These are phyloP conservation scores for Podiceps cristatus DNA, from an alignment of 2,113 vertebrate species.

Conservation along the genomic window DNA sequence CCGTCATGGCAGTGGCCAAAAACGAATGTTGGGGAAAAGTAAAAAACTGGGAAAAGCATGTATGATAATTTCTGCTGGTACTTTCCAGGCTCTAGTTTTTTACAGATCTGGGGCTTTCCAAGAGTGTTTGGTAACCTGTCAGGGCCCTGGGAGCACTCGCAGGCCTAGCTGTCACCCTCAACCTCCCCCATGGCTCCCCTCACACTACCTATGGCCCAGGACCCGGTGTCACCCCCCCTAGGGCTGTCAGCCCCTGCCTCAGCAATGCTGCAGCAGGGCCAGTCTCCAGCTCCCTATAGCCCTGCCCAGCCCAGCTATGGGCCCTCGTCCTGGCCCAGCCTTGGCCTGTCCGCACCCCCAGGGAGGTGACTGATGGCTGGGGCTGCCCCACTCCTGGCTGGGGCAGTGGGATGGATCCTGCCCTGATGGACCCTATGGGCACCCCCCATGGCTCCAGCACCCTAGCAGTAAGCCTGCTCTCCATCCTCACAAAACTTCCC, in stretches of 20 bases:
- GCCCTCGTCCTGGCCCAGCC: rapidly evolving
- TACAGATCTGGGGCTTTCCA: not conserved
- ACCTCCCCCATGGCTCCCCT: not conserved
- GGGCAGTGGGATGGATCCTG: not conserved
- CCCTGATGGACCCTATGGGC: rapidly evolving
- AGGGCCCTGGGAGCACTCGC: too few relatives aligned
- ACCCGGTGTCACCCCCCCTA: not conserved
- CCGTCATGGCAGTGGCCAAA: not conserved
- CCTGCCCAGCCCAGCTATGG: not conserved
- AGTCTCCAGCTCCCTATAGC: rapidly evolving
- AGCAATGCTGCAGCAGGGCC: rapidly evolving
- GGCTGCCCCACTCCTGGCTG: not conserved
- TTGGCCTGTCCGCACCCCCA: not conserved
- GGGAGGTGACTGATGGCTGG: not conserved
- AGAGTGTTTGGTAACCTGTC: not conserved
- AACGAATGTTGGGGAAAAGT: not conserved
- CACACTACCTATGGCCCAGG: rapidly evolving
- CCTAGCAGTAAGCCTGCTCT: not conserved
- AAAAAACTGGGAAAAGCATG: not conserved
- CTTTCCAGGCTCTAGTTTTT: not conserved
- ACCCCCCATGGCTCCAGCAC: rapidly evolving
- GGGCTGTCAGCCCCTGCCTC: not conserved
- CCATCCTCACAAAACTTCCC: not conserved
- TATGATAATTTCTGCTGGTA: not conserved
- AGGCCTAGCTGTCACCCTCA: not conserved